These are phyloP conservation scores for Endomychus coccineus DNA, from an alignment of 2,888 invertebrate species.

Conservation along the genomic window DNA sequence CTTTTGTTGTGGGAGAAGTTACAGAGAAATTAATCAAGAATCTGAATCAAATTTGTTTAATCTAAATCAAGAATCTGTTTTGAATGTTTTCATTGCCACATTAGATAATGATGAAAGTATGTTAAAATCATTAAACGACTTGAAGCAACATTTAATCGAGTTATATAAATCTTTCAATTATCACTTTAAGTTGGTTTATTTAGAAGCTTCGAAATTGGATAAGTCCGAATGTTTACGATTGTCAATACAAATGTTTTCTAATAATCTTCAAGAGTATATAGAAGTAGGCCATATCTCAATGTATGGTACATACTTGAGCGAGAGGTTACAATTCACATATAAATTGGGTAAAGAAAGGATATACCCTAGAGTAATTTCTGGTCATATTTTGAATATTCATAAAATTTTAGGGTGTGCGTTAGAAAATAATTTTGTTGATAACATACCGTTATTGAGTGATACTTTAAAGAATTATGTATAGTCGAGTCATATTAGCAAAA, in stretches of 20 bases:
- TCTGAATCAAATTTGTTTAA: conserved; percentile 50
- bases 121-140: conserved; percentile 51
- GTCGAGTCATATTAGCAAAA: no score
- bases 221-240: conserved; percentile 61
- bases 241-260: conserved; percentile 69
- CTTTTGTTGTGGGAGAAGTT: conserved; percentile 64
- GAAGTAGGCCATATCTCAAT: conserved; percentile 69
- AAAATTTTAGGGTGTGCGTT: conserved; percentile 65
- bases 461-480: conserved; percentile 22
- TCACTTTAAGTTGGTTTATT: conserved; percentile 58
- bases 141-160: conserved; percentile 47
- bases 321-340: conserved; percentile 66
- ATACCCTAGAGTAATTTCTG: conserved; percentile 64
- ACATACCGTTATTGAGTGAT: conserved; percentile 18
- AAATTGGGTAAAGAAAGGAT: conserved; percentile 50
- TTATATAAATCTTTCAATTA: conserved; percentile 59
- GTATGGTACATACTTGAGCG: conserved; percentile 67
- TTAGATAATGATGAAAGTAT: conserved; percentile 44
- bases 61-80: conserved; percentile 60
- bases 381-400: conserved; percentile 66
- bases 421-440: conserved; percentile 51
- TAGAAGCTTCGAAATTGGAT: conserved; percentile 52
- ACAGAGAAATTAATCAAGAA: conserved; percentile 45
- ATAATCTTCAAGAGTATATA: conserved; percentile 53
- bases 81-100: conserved; percentile 58